A percentile compares a stretch with the other conserved stretches of the same genome.
phyloP scores from a whole-genome alignment of 2,797 vertebrate species.

The Cossypha dichroa region DNA sequence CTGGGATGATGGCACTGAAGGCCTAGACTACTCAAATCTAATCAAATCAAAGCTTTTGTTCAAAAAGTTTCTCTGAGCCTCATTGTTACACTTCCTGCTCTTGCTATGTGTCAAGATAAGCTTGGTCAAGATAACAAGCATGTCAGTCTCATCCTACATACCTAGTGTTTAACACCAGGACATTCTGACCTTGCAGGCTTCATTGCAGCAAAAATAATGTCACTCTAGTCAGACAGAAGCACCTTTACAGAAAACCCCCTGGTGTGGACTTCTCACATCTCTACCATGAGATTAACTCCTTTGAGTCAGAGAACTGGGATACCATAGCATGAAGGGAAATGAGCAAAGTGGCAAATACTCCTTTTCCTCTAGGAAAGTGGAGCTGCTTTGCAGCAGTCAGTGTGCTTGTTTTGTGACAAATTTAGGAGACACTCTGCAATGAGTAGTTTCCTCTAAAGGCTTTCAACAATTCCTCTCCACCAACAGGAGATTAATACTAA shows the following conservation, averaged over 20 bases:
- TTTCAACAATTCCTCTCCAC: neutral
- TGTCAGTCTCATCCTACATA: neutral
- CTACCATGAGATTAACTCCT: neutral
- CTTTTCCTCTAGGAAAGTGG: neutral
- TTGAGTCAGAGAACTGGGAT: neutral
- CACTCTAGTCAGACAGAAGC: neutral
- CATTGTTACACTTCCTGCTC: neutral
- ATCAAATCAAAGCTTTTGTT: neutral
- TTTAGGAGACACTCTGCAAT: neutral
- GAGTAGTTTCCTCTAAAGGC: neutral
- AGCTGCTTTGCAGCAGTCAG: neutral
- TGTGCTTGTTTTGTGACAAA: neutral
- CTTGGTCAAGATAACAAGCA: neutral
- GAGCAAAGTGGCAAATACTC: neutral
- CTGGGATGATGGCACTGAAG: neutral
- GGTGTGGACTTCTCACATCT: neutral
- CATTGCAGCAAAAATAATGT: neutral
- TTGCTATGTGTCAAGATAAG: neutral
- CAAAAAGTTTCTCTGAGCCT: neutral
- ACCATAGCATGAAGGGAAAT: fast-evolving
- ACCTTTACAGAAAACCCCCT: neutral
- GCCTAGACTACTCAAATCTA: neutral
- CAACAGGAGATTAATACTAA: neutral
- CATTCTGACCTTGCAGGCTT: neutral
- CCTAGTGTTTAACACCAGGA: neutral